A percentile compares a stretch with the other conserved stretches of the same genome.
Conservation (phyloP, 2,797 vertebrate genomes). For the Cheirogaleus major region DNA sequence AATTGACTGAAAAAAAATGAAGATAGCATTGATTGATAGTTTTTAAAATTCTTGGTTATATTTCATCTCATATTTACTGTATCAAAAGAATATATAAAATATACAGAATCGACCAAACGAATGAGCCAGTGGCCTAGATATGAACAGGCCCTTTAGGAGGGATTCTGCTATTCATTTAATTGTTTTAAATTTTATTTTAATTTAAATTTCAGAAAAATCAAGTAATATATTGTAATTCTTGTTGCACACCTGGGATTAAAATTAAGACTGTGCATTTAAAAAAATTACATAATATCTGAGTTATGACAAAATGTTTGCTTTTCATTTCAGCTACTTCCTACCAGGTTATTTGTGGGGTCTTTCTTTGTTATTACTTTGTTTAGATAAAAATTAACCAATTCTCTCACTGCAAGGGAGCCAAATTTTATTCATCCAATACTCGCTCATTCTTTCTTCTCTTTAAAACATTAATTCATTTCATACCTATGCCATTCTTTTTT, state of each 20-base stretch:
- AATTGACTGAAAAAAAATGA: not conserved
- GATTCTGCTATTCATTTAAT: not conserved
- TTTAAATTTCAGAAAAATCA: not conserved
- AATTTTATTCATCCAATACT: not conserved
- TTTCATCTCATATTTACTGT: not conserved
- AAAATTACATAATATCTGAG: constrained; percentile 9
- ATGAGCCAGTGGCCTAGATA: not conserved
- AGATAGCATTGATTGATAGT: not conserved
- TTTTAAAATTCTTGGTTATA: not conserved
- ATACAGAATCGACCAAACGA: not conserved
- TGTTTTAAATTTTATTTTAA: not conserved
- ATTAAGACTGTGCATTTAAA: constrained; percentile 29
- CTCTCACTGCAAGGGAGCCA: not conserved
- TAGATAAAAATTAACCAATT: constrained; percentile 10
- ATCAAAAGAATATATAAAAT: not conserved
- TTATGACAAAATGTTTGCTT: constrained; percentile 30
- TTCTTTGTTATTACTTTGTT: not conserved
- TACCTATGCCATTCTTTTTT: not conserved
- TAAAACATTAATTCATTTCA: not conserved
- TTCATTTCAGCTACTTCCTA: not conserved
- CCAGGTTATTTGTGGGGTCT: not conserved
- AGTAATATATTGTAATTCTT: not conserved
- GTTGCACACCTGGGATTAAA: constrained; percentile 53
- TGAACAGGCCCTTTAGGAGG: not conserved
- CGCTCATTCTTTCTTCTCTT: not conserved